phyloP scores from a whole-genome alignment of 2,888 invertebrate genomes.

The Resseliella maxima region DNA sequence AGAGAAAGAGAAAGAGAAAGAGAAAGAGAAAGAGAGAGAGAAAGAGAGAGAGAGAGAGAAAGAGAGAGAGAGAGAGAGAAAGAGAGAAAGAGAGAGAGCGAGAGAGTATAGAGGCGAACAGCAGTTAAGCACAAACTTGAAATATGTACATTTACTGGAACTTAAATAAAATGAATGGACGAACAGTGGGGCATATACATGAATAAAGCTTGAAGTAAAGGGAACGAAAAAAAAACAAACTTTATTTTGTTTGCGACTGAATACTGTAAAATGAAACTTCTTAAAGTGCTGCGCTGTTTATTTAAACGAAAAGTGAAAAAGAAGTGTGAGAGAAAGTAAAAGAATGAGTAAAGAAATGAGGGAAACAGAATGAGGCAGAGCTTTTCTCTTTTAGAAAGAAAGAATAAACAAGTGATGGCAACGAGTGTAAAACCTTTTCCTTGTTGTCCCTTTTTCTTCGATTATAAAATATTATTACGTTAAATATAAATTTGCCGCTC shows the following conservation, averaged over 20 bases:
- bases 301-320: neutral
- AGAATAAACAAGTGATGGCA: neutral
- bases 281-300: slow-evolving; percentile 17
- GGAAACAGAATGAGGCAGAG: too few relatives aligned
- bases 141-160: slow-evolving; percentile 3
- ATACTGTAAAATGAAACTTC: slow-evolving; percentile 42
- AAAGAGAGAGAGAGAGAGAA: too few relatives aligned
- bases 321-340: neutral
- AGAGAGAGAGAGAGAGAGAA: too few relatives aligned
- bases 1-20: too few relatives aligned
- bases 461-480: slow-evolving; percentile 35
- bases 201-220: slow-evolving; percentile 5
- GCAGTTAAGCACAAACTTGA: neutral
- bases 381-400: too few relatives aligned
- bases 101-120: neutral
- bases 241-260: slow-evolving; percentile 17
- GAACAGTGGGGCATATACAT: too few relatives aligned
- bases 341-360: neutral
- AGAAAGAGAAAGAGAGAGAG: too few relatives aligned
- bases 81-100: too few relatives aligned
- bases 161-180: slow-evolving; percentile 22
- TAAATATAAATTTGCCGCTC: slow-evolving; percentile 1
- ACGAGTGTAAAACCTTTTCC: neutral
- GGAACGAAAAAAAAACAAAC: neutral
- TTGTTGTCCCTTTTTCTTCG: slow-evolving; percentile 10